Evolutionary conservation across 2,888 invertebrate species (phyloP).

Genomic region (Euplexia lucipara): DNA sequence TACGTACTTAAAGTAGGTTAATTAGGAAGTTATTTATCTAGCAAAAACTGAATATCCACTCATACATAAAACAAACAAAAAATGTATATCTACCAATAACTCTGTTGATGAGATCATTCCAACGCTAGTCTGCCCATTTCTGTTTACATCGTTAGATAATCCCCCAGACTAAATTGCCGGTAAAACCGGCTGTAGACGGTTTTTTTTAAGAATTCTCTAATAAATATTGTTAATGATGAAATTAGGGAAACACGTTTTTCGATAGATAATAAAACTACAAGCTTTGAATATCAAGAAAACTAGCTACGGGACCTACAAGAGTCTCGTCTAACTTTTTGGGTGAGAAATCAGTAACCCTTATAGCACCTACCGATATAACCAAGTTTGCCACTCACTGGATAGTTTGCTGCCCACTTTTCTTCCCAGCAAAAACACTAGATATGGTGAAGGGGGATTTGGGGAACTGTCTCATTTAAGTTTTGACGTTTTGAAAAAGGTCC

Average conservation of each 20-base stretch:
- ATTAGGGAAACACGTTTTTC: neutral
- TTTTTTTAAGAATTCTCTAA: neutral
- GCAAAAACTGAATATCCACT: constrained; percentile 5
- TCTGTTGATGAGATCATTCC: constrained; percentile 22
- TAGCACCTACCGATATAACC: no score
- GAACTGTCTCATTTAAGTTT: no score
- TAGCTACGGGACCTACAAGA: neutral
- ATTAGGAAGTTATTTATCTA: no score
- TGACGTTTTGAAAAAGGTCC: no score
- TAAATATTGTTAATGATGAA: neutral
- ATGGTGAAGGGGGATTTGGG: no score
- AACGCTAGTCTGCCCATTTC: neutral
- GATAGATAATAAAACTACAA: no score
- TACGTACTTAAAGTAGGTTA: no score
- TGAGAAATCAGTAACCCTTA: neutral
- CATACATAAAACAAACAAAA: neutral
- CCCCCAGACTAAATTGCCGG: neutral
- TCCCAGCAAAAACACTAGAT: no score
- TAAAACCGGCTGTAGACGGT: neutral
- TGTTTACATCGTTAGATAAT: neutral
- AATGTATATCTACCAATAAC: neutral
- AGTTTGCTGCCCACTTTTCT: no score
- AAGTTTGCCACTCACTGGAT: no score
- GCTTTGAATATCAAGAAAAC: no score
- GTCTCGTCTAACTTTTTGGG: neutral